Base-by-base conservation (phyloP, 1,140 invertebrate genomes). In the Eriosoma lanigerum region DNA sequence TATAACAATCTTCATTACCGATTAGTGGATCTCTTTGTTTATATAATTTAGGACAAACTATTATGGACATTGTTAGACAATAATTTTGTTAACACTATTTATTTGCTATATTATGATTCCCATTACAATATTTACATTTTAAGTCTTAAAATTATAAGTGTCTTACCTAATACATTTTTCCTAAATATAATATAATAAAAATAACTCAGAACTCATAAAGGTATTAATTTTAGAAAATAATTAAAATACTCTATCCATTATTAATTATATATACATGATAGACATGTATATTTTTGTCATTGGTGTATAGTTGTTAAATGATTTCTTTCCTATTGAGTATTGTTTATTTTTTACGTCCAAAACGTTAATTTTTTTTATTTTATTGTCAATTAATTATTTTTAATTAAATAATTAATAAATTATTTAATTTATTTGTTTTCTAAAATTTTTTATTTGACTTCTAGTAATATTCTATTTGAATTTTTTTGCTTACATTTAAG, bases 1-100 rank as follows among this genome's bases (percentile, higher is more conserved):
- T n/a, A 26, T 78, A 44, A 46, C 52, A 46, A 62, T 78, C 44
- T 78, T 78, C 38, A 62, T 60, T 78, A 78, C 29, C 62, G 24
- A 72, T 72, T 52, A 78, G 19, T 78, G 13, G 75, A 78, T 78
- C 75, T 78, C 75, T 78, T 78, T 78, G 38, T 78, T 62, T 62
- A 48, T 60, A 62, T 29, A 19, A 12, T 62, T 48, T 62, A 48
- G 17, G 75, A 78, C 54, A 78, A 78, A 78, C 72, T 60, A 78
- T 46, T 62, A 60, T 78, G 75, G 56, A 78, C 75, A 78, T 60
- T 60, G 32, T 62, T 78, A 48, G 75, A 78, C 75, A 78, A 78
- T 78, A 78, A 78, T 62, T 52, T n/a, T 78, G 21, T 44, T 56
- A 58, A 76, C 56, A 38, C 24, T 56, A 52, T 12, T 26, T 72